A percentile compares a stretch with the other conserved stretches of the same genome.
Evolutionary conservation across 2,797 vertebrate genomes (phyloP).

Genomic region (Lindbergichthys nudifrons): DNA sequence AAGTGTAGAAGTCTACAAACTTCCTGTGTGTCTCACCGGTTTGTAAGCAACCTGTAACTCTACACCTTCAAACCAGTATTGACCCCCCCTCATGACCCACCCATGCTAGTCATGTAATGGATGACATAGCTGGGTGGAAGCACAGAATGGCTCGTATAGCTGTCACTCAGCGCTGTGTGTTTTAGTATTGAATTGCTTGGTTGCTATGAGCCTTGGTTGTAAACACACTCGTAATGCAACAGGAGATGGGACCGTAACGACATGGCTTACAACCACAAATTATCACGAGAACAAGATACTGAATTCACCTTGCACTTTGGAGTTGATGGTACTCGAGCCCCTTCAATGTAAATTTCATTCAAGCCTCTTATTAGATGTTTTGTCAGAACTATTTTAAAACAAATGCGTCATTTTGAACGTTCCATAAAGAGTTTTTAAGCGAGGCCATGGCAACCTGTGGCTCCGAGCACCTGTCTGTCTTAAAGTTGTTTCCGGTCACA

Average conservation of each 20-base stretch:
- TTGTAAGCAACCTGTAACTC: slow-evolving; percentile 75
- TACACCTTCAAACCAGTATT: slow-evolving; percentile 78
- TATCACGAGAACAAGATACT: slow-evolving; percentile 32
- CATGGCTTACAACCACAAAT: slow-evolving; percentile 26
- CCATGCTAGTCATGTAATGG: slow-evolving; percentile 64
- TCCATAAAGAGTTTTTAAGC: neutral
- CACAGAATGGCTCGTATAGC: slow-evolving; percentile 61
- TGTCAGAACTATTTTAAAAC: neutral
- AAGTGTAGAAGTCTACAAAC: slow-evolving; percentile 50
- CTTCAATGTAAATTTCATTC: neutral
- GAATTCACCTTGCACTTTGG: slow-evolving; percentile 26
- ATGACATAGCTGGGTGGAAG: slow-evolving; percentile 46
- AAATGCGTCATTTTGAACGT: neutral
- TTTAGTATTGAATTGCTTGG: slow-evolving; percentile 75
- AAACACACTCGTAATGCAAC: slow-evolving; percentile 67
- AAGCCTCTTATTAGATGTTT: neutral
- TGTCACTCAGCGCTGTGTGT: slow-evolving; percentile 63
- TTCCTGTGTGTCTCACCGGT: slow-evolving; percentile 57
- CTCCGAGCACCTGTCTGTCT: slow-evolving; percentile 70
- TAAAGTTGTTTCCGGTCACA: slow-evolving; percentile 55
- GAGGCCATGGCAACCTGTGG: slow-evolving; percentile 22
- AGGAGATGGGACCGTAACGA: slow-evolving; percentile 60
- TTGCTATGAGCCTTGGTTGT: slow-evolving; percentile 77
- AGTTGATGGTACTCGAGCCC: slow-evolving; percentile 8
- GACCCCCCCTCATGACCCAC: slow-evolving; percentile 58